Evolutionary conservation across 2,797 vertebrate species (phyloP), one percentile per base, ranked within the genome.

Genomic region (Lutjanus campechanus): DNA sequence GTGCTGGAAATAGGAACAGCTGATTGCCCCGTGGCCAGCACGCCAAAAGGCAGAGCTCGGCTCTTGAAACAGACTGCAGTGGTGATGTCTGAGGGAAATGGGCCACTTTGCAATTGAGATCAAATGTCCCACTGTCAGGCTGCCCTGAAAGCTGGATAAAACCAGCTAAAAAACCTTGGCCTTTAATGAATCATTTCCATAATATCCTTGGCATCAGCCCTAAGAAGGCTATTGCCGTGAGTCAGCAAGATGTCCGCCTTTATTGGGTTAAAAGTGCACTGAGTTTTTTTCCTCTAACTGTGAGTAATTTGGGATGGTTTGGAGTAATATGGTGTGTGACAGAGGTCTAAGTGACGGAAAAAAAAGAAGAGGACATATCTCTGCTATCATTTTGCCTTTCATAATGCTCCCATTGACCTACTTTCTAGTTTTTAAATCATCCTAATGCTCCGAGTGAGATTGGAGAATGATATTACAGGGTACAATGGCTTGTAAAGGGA

Each of bases 171-270:
- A 91, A 91, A 85, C 76, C 79, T 73, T 85, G 91, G 88, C 89
- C 90, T 91, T 91, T 91, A 94, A 94, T 92, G 87, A 94, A 91
- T 93, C 83, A 93, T 92, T 92, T 93, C 88, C 91, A 93, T 94
- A 93, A 95, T 90, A 93, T 94, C 86, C 89, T 87, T 94, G 93
- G 91, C 91, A 89, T 88, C 79, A 12, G 59, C 79, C 85, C 81
- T 77, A 76, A 90, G 87, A 89, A 78, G 82, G 79, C 85, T 79
- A 78, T 88, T 70, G 88, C 89, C 6, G 62, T 94, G 93, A 95
- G 90, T 95, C 94, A 94, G 93, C 94, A 92, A 89, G 77, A 92
- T 89, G 88, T 79, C 83, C 72, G 82, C 46, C 76, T 91, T 91
- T 77, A 92, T 89, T 84, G 85, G 89, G 89, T 94, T 93, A 93